Evolutionary conservation across 2,113 vertebrate genomes (phyloP).

Genomic region (Theristicus caerulescens): DNA sequence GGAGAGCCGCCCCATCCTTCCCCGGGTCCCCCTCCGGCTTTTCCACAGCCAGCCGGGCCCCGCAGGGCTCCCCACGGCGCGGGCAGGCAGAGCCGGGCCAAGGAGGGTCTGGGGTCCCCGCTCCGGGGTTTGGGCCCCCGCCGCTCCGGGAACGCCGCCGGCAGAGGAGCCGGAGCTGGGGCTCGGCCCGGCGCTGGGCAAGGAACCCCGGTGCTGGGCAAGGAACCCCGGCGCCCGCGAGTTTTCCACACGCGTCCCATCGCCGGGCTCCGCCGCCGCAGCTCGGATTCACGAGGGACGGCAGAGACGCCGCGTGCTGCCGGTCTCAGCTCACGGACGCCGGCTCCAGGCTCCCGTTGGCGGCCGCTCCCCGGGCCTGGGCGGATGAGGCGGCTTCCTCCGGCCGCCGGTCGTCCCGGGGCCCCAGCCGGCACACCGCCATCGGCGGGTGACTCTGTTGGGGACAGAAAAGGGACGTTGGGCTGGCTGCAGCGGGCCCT

Average conservation of each 20-base stretch:
- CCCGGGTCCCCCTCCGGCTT: accelerated
- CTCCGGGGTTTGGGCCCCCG: accelerated
- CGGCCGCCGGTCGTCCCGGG: not conserved
- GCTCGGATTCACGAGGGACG: not conserved
- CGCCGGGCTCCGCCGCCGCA: not conserved
- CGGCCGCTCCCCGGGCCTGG: not conserved
- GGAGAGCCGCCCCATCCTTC: accelerated
- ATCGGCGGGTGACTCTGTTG: conserved; percentile 46
- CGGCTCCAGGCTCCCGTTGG: conserved; percentile 72
- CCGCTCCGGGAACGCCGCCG: accelerated
- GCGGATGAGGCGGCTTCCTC: not conserved
- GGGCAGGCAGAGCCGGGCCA: not conserved
- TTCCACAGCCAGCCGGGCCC: not conserved
- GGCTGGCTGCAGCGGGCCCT: not conserved
- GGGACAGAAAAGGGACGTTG: not conserved
- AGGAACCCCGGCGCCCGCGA: accelerated
- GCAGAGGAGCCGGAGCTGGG: accelerated
- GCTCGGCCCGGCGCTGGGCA: not conserved
- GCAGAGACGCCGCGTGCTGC: accelerated
- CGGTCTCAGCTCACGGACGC: conserved; percentile 55
- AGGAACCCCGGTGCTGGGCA: too few relatives aligned
- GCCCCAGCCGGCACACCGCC: not conserved
- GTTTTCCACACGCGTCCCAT: not conserved
- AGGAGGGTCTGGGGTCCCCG: not conserved
- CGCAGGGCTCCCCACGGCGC: accelerated